Base-by-base conservation (phyloP, 1,140 invertebrate genomes). In the Apocrypta bakeri region DNA sequence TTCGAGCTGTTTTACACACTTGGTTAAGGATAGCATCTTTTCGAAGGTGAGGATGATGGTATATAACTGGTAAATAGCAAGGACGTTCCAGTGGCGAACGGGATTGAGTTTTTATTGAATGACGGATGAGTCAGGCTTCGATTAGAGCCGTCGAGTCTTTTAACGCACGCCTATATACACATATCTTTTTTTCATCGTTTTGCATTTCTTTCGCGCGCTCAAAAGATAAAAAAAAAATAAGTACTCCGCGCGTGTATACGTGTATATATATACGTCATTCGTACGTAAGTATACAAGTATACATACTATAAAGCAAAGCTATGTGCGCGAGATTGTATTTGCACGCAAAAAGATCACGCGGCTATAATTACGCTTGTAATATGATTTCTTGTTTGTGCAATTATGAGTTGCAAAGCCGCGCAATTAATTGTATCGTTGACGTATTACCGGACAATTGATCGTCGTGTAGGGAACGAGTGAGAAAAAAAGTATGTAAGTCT, bases 41-140 rank as follows among this genome's bases (percentile, higher is more conserved):
- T 71, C 42, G 64, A 79, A 72, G 42, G 68, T 37, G 61, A 72
- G 12, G 37, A 79, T 61, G 37, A 24, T 56, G 33, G 8, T 9
- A 71, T 61, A 31, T 21, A 61, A n/a, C 27, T 56, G 31, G 66
- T 14, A 33, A 71, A 56, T 56, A 72, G 71, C 66, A 79, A 79
- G 68, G 68, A 79, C 77, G 42, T 33, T 4, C 42, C 61, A 17
- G 25, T 72, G 63, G 76, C 64, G 42, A 71, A 33, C 21, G 61
- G 68, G 66, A 71, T 79, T 61, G 40, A 79, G 25, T 79, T 72
- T 72, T 79, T 79, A 79, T 79, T 37, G 27, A 79, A 61, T 61
- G 66, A 72, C 17, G 14, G 8, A 61, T 72, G 77, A 72, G 66
- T 79, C 7, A 56, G 48, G 21, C 37, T 69, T 68, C 29, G 24